Conservation (phyloP, 1,140 invertebrate species). For the Penaeus japonicus region DNA sequence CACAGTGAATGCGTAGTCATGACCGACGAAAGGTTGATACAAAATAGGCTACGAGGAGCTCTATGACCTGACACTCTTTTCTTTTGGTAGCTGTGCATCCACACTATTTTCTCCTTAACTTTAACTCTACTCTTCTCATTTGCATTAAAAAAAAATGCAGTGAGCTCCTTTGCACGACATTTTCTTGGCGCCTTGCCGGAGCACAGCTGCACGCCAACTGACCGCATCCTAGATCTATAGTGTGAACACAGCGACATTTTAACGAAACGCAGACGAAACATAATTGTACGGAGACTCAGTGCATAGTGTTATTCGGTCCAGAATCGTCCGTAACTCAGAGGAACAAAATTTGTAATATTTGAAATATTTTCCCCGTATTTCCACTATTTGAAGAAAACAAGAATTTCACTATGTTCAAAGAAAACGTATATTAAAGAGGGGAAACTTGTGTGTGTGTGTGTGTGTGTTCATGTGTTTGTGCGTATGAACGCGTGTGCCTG, state of each 20-base stretch:
- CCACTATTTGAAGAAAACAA: too few relatives aligned
- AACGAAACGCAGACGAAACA: slow-evolving; percentile 3
- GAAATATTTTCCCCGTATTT: too few relatives aligned
- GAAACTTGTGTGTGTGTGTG: too few relatives aligned
- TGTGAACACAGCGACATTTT: slow-evolving; percentile 33
- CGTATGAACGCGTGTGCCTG: too few relatives aligned
- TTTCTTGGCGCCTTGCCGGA: not conserved
- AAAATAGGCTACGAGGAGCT: not conserved
- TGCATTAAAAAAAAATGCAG: not conserved
- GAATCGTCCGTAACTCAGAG: too few relatives aligned
- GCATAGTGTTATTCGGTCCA: not conserved
- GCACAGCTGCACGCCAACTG: slow-evolving; percentile 13
- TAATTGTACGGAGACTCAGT: slow-evolving; percentile 14
- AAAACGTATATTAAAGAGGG: too few relatives aligned
- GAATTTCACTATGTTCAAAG: too few relatives aligned
- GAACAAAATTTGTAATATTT: too few relatives aligned
- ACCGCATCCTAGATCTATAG: slow-evolving; percentile 25
- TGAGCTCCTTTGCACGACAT: not conserved
- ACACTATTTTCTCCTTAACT: not conserved
- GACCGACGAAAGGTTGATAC: not conserved
- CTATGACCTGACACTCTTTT: not conserved
- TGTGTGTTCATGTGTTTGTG: too few relatives aligned
- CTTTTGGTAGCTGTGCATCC: not conserved
- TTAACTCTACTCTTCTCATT: not conserved
- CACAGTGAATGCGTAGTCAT: too few relatives aligned